These are phyloP conservation scores for Axea sp. DNA, from an alignment of 2,888 invertebrate genomes.

Conservation along the genomic window DNA sequence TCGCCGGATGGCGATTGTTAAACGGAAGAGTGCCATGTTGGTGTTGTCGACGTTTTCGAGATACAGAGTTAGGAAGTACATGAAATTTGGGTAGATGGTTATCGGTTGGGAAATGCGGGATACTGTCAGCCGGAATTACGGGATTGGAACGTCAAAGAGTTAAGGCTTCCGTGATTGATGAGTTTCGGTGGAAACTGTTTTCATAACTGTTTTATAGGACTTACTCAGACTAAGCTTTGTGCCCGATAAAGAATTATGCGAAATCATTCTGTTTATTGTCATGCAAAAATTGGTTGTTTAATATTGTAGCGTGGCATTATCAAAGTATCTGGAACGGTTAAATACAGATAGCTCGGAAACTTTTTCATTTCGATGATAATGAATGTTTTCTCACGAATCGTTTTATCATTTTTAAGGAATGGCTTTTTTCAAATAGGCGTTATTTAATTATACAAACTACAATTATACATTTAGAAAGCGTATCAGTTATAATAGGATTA, in stretches of 20 bases:
- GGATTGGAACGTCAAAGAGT: conserved; percentile 52
- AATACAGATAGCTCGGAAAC: too few species aligned
- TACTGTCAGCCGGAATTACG: conserved; percentile 46
- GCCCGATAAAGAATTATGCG: conserved; percentile 22
- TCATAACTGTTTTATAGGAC: conserved; percentile 37
- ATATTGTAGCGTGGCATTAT: conserved; percentile 9
- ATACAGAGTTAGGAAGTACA: conserved; percentile 36
- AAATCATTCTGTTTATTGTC: conserved; percentile 46
- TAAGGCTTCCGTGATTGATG: conserved; percentile 49
- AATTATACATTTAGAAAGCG: too few species aligned
- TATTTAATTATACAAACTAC: too few species aligned
- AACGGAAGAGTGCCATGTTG: conserved; percentile 1
- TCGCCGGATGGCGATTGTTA: conserved; percentile 25
- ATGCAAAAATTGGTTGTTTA: conserved; percentile 29
- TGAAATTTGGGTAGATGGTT: conserved; percentile 52
- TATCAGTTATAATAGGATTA: too few species aligned
- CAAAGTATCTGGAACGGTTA: conserved; percentile 1
- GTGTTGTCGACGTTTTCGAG: conserved; percentile 2
- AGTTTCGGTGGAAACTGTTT: conserved; percentile 38
- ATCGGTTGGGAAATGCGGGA: conserved; percentile 32
- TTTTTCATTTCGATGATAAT: neutral
- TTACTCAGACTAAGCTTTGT: conserved; percentile 30
- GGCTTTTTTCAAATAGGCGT: too few species aligned
- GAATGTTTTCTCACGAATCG: neutral
- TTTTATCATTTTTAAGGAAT: neutral